Evolutionary conservation across 2,888 invertebrate species (phyloP).

Genomic region (Acanthosepion esculentum): DNA sequence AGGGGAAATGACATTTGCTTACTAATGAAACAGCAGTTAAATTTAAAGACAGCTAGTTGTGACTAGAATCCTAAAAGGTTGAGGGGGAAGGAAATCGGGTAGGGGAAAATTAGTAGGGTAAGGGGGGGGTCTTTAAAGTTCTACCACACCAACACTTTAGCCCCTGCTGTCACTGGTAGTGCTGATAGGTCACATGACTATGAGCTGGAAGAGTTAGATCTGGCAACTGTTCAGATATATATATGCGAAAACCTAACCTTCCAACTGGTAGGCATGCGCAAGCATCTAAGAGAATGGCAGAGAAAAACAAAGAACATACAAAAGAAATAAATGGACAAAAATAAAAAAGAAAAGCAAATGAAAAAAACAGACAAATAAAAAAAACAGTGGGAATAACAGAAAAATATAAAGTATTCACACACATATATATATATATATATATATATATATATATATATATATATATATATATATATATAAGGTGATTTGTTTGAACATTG

Average conservation of each 20-base stretch:
- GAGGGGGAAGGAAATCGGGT: background rate
- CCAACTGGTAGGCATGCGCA: constrained; percentile 77
- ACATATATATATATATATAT: too few relatives aligned
- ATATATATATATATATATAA: too few relatives aligned
- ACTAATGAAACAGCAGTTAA: background rate
- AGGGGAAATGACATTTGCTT: background rate
- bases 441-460: too few relatives aligned
- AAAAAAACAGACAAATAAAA: background rate
- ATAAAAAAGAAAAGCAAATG: too few relatives aligned
- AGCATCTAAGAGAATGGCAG: background rate
- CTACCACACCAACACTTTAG: constrained; percentile 42
- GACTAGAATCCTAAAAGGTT: background rate
- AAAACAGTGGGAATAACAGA: too few relatives aligned
- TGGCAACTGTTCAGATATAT: constrained; percentile 77
- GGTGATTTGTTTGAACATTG: too few relatives aligned
- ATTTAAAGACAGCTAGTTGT: background rate
- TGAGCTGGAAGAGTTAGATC: constrained; percentile 87
- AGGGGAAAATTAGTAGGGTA: background rate
- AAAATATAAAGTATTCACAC: too few relatives aligned
- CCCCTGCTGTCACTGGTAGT: background rate
- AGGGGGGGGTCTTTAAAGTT: background rate
- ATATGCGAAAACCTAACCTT: constrained; percentile 81
- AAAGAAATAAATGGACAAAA: background rate
- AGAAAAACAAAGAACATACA: background rate
- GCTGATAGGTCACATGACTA: constrained; percentile 55